phyloP scores from a whole-genome alignment of 1,140 invertebrate genomes.

The Trichogramma pretiosum region DNA sequence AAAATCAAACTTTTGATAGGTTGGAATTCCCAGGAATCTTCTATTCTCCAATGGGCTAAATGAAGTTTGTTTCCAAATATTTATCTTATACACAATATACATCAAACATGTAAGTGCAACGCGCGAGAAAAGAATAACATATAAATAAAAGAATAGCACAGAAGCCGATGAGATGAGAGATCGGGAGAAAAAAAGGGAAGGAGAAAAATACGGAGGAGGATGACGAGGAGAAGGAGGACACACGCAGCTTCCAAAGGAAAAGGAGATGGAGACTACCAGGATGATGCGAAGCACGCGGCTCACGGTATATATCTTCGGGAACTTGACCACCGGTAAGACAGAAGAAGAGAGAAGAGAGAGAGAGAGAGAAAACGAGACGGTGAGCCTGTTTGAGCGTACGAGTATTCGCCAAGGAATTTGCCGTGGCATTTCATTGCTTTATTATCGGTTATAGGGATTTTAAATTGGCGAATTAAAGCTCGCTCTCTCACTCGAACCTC shows the following conservation, averaged over 20 bases:
- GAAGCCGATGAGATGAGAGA: too few relatives aligned
- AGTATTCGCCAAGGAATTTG: constrained; percentile 9
- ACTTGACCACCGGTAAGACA: too few relatives aligned
- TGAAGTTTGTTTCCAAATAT: constrained; percentile 40
- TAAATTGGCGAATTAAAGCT: constrained; percentile 14
- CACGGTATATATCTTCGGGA: not conserved
- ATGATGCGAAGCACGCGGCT: not conserved
- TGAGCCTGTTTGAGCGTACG: too few relatives aligned
- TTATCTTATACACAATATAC: constrained; percentile 10
- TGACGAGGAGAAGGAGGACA: not conserved
- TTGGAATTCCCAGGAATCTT: too few relatives aligned
- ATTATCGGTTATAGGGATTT: constrained; percentile 17
- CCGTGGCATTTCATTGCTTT: constrained; percentile 17
- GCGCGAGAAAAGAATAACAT: too few relatives aligned
- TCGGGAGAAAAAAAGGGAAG: constrained; percentile 1
- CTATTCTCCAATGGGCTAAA: constrained; percentile 36
- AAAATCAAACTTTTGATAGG: too few relatives aligned
- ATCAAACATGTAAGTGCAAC: not conserved
- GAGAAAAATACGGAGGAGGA: not conserved
- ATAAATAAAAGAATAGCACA: too few relatives aligned
- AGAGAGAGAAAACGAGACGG: too few relatives aligned
- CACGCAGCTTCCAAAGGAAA: not conserved
- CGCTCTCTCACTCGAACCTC: too few relatives aligned
- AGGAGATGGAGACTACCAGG: not conserved
- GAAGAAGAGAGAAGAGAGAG: too few relatives aligned